A percentile compares a stretch with the other conserved stretches of the same genome.
phyloP scores from a whole-genome alignment of 2,797 vertebrate genomes.

The Acanthurus tractus region DNA sequence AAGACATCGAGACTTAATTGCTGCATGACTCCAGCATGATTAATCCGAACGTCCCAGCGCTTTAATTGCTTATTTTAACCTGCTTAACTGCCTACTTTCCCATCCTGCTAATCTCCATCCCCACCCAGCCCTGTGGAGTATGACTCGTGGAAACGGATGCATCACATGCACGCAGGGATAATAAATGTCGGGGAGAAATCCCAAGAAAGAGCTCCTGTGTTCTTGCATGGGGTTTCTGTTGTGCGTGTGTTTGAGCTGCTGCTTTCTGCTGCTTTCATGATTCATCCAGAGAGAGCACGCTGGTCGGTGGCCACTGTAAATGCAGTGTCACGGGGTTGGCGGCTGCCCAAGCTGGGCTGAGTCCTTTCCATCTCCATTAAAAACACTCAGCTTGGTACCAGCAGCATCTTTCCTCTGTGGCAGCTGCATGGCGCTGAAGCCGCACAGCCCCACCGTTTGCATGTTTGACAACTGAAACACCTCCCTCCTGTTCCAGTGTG shows the following conservation, averaged over 20 bases:
- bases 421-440: neutral
- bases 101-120: neutral
- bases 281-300: slow-evolving; percentile 28
- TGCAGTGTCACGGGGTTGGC: slow-evolving; percentile 70
- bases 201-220: neutral
- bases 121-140: neutral
- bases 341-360: slow-evolving; percentile 32
- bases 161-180: neutral
- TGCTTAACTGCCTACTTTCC: neutral
- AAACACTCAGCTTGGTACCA: slow-evolving; percentile 13
- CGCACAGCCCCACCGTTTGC: neutral
- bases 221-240: neutral
- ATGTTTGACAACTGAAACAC: neutral
- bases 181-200: neutral
- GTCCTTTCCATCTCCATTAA: slow-evolving; percentile 24
- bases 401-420: slow-evolving; percentile 13
- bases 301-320: slow-evolving; percentile 26
- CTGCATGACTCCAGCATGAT: neutral
- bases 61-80: neutral
- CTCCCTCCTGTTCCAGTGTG: slow-evolving; percentile 62
- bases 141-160: neutral
- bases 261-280: slow-evolving; percentile 27
- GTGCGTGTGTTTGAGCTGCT: neutral
- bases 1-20: neutral
- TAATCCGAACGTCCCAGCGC: neutral